Base-by-base conservation (phyloP, 2,797 vertebrate species). In the Sebastes diaconus region DNA sequence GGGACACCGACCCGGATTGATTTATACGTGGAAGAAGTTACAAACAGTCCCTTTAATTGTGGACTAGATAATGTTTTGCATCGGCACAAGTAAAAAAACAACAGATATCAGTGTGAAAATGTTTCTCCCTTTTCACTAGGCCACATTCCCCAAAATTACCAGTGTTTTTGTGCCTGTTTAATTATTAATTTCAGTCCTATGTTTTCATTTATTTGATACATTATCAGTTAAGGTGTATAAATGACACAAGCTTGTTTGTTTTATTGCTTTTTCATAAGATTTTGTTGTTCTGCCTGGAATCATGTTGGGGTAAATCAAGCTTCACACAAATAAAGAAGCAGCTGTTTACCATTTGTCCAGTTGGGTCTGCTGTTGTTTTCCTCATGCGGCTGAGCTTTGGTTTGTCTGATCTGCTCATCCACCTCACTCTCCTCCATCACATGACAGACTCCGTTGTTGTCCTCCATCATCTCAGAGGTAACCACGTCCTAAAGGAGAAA, bases 271-370 rank as follows among this genome's bases (percentile, higher is more conserved):
- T 42, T 42, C 39, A 42, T 6, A 42, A 42, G 0, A 42, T 42
- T 42, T 42, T 42, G 14, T 14, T 16, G 39, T 42, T 42, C 39
- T 42, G 39, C 39, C 39, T 42, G 13, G 39, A 42, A 14, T 42
- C 39, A 42, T 42, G 13, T 42, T 42, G 3, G 14, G 39, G 0
- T 42, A 42, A 42, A 42, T 42, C 39, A 42, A 34, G 36, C 1
- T 39, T 54, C 2, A 50, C 3, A 39, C 16, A 54, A 74, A 30
- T 30, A 30, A 24, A 54, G 4, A 66, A 61, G 27, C 3, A n/a
- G n/a, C 8, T 24, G 13, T 1, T 77, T 87, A 96, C 95, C 95
- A 20, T 96, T 96, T 24, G 75, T 86, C 93, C 92, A 93, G 42
- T n/a, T 81, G 29, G 71, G n/a, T 13, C 11, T 74, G 79, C 64